phyloP scores from a whole-genome alignment of 2,113 vertebrate species.

The Zosterops borbonicus region DNA sequence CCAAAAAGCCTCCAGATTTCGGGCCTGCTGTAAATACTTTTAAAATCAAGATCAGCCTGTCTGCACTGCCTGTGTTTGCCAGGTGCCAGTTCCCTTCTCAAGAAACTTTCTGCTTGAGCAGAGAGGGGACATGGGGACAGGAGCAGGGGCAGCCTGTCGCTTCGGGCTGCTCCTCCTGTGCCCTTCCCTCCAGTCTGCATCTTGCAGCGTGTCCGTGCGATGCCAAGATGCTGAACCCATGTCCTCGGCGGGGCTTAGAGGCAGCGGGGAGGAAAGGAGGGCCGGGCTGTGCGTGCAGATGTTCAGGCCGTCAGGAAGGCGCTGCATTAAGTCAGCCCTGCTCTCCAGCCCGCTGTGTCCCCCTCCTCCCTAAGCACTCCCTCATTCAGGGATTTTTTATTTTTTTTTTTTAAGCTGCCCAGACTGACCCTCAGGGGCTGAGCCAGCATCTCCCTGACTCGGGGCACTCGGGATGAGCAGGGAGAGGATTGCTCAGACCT shows the following conservation, averaged over 20 bases:
- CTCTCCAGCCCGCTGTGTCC: not conserved
- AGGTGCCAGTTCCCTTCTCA: not conserved
- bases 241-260: not conserved
- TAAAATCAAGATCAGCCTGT: not conserved
- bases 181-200: not conserved
- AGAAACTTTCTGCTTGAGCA: not conserved
- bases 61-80: not conserved
- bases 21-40: not conserved
- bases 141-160: not conserved
- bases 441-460: not conserved
- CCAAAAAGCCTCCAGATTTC: conserved; percentile 15
- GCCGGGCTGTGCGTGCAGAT: not conserved
- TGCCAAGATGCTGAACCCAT: not conserved
- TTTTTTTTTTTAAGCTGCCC: not conserved
- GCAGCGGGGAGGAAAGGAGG: not conserved
- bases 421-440: not conserved
- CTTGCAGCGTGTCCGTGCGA: fast-evolving
- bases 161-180: not conserved
- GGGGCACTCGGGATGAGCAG: not conserved
- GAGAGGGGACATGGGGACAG: not conserved
- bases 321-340: not conserved
- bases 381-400: not conserved
- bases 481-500: not conserved
- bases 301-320: not conserved
- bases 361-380: not conserved